Evolutionary conservation across 2,113 vertebrate genomes (phyloP).

Genomic region (Arvicanthis niloticus): DNA sequence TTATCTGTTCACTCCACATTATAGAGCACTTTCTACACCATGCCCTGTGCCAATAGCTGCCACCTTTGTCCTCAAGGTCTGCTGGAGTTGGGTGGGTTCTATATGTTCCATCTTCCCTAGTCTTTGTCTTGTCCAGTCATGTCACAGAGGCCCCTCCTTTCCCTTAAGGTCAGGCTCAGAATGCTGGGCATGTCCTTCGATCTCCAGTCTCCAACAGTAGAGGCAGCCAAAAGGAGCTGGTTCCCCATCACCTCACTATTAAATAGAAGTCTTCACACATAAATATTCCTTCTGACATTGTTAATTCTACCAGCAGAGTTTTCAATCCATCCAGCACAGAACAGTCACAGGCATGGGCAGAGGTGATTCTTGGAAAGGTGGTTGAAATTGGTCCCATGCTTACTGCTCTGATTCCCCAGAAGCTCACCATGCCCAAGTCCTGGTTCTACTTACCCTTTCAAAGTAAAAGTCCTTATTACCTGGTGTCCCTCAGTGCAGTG

Average conservation of each 20-base stretch:
- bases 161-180: neutral
- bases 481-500: neutral
- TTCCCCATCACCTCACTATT: neutral
- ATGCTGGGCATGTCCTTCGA: neutral
- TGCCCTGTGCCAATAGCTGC: conserved; percentile 1
- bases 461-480: neutral
- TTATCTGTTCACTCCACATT: conserved; percentile 55
- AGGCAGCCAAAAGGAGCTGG: neutral
- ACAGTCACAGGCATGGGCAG: neutral
- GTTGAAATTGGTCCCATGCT: neutral
- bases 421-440: neutral
- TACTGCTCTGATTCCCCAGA: too few relatives aligned
- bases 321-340: neutral
- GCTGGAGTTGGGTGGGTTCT: conserved; percentile 18
- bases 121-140: conserved; percentile 80
- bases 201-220: neutral
- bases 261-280: neutral
- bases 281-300: neutral
- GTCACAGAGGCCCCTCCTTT: conserved; percentile 50
- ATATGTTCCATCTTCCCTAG: conserved; percentile 74
- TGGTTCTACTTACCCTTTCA: neutral
- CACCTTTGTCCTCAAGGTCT: conserved; percentile 32
- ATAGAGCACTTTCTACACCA: conserved; percentile 53
- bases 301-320: neutral
- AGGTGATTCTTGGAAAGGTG: neutral